Evolutionary conservation across 2,888 invertebrate genomes (phyloP), one percentile per base, ranked within the genome.

Genomic region (Aspidiotus rigidus): DNA sequence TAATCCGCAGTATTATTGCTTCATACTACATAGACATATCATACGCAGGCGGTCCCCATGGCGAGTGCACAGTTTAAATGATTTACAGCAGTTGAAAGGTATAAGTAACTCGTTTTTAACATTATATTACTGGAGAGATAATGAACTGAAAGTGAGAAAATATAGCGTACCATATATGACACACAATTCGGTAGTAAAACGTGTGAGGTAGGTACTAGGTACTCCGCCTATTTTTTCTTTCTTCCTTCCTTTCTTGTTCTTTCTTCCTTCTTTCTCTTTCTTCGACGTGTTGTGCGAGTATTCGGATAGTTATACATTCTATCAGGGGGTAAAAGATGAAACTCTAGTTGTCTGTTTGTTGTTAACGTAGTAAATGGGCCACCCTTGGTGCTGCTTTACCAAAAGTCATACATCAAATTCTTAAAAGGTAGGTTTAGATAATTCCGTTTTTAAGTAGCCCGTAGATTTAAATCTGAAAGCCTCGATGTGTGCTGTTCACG

Each of bases 81-180:
- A 66, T 66, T 66, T 66, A 66, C 66, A 66, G 44, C 66, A 66
- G 66, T 66, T 66, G 66, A 66, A 66, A 66, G 66, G 66, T 66
- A 66, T 66, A 66, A 66, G 66, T 66, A 66, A 66, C 66, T 66
- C 66, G 66, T 66, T 66, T 66, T 66, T 59, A 66, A 66, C 66
- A 66, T 66, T 66, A 66, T 66, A 66, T 66, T 57, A 66, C 57
- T 56, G 66, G 28, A 42, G 66, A 66, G 66, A 66, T 66, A 66
- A 66, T 66, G 66, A 66, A 66, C 66, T 66, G 66, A 66, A 66
- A 66, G 66, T 66, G 66, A 66, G 66, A 66, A 66, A 66, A 66
- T 66, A 66, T 66, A 66, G 59, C 66, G 66, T 66, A 66, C 16
- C 66, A 56, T 66, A 66, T 57, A 66, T 28, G 57, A 57, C 41